A percentile compares a stretch with the other conserved stretches of the same genome.
Conservation (phyloP, 2,888 invertebrate species). For the Brachynemurus nebulosus region DNA sequence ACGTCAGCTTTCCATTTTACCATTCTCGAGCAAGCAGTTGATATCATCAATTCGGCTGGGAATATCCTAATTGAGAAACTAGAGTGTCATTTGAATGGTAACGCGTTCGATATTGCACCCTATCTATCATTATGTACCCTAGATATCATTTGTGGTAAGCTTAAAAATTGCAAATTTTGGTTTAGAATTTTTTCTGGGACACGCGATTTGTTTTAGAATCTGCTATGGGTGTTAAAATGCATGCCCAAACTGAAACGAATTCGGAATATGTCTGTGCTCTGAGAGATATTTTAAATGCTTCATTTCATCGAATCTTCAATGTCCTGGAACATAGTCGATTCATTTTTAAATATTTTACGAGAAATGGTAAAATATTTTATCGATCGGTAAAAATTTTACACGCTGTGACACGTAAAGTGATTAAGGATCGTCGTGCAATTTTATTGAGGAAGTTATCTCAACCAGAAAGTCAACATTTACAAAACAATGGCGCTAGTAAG, state of each 20-base stretch:
- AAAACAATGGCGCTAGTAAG: too few relatives aligned
- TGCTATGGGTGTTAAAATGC: too few relatives aligned
- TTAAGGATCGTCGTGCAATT: conserved; percentile 31
- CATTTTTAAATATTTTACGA: conserved; percentile 40
- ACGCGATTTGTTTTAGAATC: too few relatives aligned
- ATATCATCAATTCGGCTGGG: conserved; percentile 51
- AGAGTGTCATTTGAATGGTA: conserved; percentile 26
- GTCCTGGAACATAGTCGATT: conserved; percentile 36
- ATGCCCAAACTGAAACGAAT: conserved; percentile 49
- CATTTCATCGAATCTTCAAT: conserved; percentile 22
- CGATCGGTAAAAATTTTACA: conserved; percentile 35
- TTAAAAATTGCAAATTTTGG: too few relatives aligned
- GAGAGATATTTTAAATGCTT: conserved; percentile 32
- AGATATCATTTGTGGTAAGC: conserved; percentile 48
- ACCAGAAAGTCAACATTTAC: too few relatives aligned
- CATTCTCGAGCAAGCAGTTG: conserved; percentile 56
- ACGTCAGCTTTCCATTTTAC: conserved; percentile 71
- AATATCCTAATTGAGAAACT: conserved; percentile 42
- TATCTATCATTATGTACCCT: conserved; percentile 44
- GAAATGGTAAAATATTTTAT: conserved; percentile 41
- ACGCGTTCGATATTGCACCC: too few relatives aligned
- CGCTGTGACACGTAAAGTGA: conserved; percentile 40
- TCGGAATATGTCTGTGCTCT: conserved; percentile 61
- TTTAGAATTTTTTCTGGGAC: too few relatives aligned
- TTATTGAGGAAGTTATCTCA: too few relatives aligned